phyloP scores from a whole-genome alignment of 2,797 vertebrate species.

The Buphagus erythrorhynchus region DNA sequence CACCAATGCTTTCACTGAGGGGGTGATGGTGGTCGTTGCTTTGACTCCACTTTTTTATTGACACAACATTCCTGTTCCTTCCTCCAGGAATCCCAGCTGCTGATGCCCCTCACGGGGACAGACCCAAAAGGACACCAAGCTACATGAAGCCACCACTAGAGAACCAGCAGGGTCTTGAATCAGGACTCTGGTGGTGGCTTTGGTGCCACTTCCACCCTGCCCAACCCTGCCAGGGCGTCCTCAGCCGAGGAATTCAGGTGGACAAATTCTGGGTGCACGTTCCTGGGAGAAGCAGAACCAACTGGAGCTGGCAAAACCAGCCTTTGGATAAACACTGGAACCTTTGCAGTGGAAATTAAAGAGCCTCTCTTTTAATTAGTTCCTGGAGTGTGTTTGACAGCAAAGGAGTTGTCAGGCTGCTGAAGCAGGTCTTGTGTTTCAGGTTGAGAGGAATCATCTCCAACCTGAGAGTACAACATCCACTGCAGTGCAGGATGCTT shows the following conservation, averaged over 20 bases:
- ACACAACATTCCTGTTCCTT: too few relatives aligned
- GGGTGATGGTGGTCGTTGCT: neutral
- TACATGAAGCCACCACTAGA: neutral
- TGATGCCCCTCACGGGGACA: neutral
- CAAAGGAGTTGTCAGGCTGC: neutral
- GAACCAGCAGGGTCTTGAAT: neutral
- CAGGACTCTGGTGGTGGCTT: neutral
- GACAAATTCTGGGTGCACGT: rapidly evolving
- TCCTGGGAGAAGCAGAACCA: neutral
- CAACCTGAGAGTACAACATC: neutral
- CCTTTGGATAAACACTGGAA: neutral
- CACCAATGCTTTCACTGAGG: neutral
- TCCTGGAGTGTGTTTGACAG: neutral
- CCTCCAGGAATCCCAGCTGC: neutral
- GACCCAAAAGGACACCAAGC: neutral
- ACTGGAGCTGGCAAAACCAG: neutral
- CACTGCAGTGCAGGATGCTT: neutral
- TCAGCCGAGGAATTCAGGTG: rapidly evolving
- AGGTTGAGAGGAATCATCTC: neutral
- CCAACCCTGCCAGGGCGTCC: neutral
- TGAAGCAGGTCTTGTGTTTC: neutral
- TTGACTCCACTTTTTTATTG: neutral
- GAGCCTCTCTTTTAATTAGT: neutral
- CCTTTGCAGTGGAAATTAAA: neutral
- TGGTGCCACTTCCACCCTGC: neutral